Conservation (phyloP, 2,797 vertebrate genomes). For the Cheracebus regulus region DNA sequence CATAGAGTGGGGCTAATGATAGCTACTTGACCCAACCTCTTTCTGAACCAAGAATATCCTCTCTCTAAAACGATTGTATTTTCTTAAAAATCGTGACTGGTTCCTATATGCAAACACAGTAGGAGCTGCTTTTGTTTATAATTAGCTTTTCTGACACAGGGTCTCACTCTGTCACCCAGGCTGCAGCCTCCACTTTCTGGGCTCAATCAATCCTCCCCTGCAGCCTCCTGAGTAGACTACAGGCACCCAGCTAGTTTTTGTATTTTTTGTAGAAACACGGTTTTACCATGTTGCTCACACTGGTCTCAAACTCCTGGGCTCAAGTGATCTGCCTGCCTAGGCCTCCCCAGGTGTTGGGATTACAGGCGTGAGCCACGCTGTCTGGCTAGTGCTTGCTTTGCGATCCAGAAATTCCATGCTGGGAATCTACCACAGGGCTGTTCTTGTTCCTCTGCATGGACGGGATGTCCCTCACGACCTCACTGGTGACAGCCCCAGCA, state of each 20-base stretch:
- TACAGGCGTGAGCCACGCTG: neutral
- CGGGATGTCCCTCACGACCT: neutral
- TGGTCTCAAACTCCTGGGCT: neutral
- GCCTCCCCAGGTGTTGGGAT: neutral
- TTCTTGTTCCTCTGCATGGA: neutral
- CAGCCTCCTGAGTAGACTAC: neutral
- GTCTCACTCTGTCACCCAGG: neutral
- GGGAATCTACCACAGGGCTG: rapidly evolving
- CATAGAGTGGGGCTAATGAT: neutral
- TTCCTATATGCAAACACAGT: neutral
- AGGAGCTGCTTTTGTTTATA: neutral
- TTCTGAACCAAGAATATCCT: neutral
- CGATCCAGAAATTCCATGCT: neutral
- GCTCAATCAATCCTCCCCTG: neutral
- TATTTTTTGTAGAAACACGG: neutral
- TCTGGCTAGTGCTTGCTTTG: neutral
- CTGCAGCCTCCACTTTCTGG: neutral
- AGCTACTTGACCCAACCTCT: neutral
- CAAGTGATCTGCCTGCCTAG: neutral
- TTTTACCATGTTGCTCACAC: neutral
- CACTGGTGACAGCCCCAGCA: neutral
- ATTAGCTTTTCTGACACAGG: neutral
- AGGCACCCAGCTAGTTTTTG: neutral
- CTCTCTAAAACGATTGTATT: neutral
- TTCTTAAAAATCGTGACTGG: neutral